Conservation (phyloP, 2,797 vertebrate species). For the Clarias fuscus region DNA sequence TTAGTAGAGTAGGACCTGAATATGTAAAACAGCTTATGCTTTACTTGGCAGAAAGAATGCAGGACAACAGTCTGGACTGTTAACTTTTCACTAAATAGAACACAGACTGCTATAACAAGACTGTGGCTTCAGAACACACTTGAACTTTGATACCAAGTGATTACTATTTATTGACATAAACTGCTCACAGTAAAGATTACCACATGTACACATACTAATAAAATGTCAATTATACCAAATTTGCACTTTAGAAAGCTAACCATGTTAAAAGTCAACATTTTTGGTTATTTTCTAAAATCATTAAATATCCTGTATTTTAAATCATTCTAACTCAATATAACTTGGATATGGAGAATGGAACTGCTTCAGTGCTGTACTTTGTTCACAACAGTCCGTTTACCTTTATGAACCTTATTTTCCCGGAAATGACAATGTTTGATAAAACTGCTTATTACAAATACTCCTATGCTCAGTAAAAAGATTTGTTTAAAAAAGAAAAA, state of each 20-base stretch:
- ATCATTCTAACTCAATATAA: not conserved
- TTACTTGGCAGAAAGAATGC: slow-evolving; percentile 35
- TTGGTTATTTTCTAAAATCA: not conserved
- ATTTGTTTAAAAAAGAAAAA: not conserved
- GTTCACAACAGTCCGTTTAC: not conserved
- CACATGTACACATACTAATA: not conserved
- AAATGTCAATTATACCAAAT: not conserved
- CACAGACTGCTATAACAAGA: not conserved
- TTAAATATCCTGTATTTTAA: not conserved
- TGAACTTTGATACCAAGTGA: slow-evolving; percentile 23
- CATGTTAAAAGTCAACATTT: not conserved
- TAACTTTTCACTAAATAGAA: slow-evolving; percentile 54
- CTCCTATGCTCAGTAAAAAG: not conserved
- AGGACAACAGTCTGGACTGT: slow-evolving; percentile 31
- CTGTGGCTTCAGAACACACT: not conserved
- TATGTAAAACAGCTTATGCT: slow-evolving; percentile 41
- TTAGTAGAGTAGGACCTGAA: slow-evolving; percentile 46
- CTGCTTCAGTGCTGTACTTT: not conserved
- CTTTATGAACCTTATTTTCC: not conserved
- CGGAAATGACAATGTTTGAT: not conserved
- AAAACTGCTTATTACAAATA: not conserved
- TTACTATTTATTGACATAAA: not conserved
- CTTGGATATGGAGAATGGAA: not conserved
- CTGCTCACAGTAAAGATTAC: not conserved
- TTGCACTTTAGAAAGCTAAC: not conserved